These are phyloP conservation scores for Caenorhabditis tropicalis DNA, from an alignment of 1,140 invertebrate genomes.

Conservation along the genomic window DNA sequence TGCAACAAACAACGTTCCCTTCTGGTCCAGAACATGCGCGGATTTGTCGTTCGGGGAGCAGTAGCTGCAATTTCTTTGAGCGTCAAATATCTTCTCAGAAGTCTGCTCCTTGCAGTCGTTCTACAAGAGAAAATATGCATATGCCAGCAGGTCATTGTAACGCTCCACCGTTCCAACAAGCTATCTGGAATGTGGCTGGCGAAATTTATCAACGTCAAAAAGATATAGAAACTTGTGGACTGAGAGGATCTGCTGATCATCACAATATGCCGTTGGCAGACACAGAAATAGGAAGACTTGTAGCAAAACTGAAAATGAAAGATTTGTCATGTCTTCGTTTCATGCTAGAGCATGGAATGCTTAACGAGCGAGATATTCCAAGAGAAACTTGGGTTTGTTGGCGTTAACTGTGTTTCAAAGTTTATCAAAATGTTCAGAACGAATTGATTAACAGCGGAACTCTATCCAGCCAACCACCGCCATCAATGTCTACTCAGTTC, in stretches of 20 bases:
- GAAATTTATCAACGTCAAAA: constrained; percentile 26
- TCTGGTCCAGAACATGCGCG: not conserved
- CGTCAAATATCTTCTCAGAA: not conserved
- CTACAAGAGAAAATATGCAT: not conserved
- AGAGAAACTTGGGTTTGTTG: not conserved
- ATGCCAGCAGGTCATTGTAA: no score
- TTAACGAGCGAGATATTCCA: not conserved
- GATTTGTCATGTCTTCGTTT: not conserved
- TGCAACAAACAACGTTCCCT: not conserved
- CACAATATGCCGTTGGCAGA: not conserved
- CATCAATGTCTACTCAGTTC: not conserved
- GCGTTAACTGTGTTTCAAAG: not conserved
- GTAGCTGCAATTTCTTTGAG: not conserved
- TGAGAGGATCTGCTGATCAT: not conserved
- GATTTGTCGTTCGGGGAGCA: not conserved
- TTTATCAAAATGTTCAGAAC: not conserved
- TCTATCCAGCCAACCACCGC: not conserved
- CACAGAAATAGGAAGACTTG: not conserved
- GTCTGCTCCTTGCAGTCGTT: not conserved
- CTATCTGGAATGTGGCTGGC: constrained; percentile 9
- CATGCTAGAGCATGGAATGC: not conserved
- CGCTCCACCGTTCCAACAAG: not conserved
- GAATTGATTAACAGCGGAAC: not conserved
- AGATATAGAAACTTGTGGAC: not conserved
- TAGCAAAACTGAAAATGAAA: constrained; percentile 1